phyloP scores from a whole-genome alignment of 2,797 vertebrate species.

The Megaceryle alcyon region DNA sequence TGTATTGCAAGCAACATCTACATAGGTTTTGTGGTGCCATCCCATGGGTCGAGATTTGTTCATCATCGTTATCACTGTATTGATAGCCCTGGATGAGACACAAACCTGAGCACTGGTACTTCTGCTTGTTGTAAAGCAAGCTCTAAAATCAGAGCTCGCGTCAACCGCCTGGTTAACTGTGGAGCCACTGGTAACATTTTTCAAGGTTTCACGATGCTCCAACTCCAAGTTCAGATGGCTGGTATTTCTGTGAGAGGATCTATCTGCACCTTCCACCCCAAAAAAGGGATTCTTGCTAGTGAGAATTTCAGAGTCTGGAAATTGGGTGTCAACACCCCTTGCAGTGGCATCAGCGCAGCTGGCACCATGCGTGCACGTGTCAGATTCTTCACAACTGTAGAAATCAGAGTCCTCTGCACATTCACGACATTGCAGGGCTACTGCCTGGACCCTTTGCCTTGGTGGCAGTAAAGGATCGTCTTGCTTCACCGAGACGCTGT shows the following conservation, averaged over 20 bases:
- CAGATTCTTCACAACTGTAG: background rate
- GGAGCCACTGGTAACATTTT: fast-evolving
- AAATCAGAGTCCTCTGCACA: background rate
- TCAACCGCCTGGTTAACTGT: conserved; percentile 15
- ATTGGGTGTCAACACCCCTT: background rate
- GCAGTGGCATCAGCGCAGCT: background rate
- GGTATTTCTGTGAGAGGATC: background rate
- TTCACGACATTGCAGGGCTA: fast-evolving
- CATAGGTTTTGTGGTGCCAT: background rate
- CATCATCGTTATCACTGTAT: conserved; percentile 67
- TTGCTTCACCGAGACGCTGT: background rate
- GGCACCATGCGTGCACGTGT: background rate
- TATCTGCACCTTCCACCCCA: background rate
- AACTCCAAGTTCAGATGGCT: background rate
- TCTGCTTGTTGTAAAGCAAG: conserved; percentile 59
- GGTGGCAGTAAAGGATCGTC: background rate
- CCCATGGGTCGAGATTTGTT: background rate
- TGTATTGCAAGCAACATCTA: conserved; percentile 51
- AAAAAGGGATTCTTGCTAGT: background rate
- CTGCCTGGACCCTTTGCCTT: background rate
- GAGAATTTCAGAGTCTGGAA: background rate
- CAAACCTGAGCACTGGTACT: conserved; percentile 28
- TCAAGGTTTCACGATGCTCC: fast-evolving
- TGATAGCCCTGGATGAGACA: conserved; percentile 49
- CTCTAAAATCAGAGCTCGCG: conserved; percentile 46